Base-by-base conservation (phyloP, 2,113 vertebrate genomes). In the Mobula birostris region DNA sequence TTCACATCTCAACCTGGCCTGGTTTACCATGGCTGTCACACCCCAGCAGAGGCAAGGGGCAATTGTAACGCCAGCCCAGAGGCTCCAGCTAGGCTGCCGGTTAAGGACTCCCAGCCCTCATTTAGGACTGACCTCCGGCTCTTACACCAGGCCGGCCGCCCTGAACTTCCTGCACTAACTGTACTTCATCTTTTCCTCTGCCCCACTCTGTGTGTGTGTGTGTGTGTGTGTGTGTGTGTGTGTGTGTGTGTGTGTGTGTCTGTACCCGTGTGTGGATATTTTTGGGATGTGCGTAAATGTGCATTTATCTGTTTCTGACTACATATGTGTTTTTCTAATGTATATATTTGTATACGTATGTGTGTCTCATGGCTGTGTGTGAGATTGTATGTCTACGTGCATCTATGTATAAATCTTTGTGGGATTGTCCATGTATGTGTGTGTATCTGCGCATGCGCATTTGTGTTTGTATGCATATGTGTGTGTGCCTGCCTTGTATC, bases 371-470 rank as follows among this genome's bases (percentile, higher is more conserved):
- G 14, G 8, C 8, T 66, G 63, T 94, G 29, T 36, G 14, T 56
- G 29, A 29, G 27, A 29, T 3, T 82, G 5, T 36, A 5, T 66
- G 6, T 82, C 14, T 88, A n/a, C 78, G 5, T 24, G 58, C 17
- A 12, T 6, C 48, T 94, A n/a, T 82, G 15, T 48, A 14, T 19
- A 2, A n/a, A 40, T 12, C 7, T 85, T 7, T 78, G 1, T 94
- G 29, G 77, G 58, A 19, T 1, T 94, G 36, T 95, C 70, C 94
- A 7, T 95, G 88, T 93, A 17, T 95, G 7, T 74, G 85, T 74
- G 29, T 48, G 95, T 94, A 78, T 68, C 72, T 95, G 48, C 48
- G 48, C 94, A 1, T 96, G 95, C 96, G 95, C 95, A 94, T 80
- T 94, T 56, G 24, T 76, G 36, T 76, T 5, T 32, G n/a, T 32